Base-by-base conservation (phyloP, 2,888 invertebrate genomes). In the Stegana nigrithorax region DNA sequence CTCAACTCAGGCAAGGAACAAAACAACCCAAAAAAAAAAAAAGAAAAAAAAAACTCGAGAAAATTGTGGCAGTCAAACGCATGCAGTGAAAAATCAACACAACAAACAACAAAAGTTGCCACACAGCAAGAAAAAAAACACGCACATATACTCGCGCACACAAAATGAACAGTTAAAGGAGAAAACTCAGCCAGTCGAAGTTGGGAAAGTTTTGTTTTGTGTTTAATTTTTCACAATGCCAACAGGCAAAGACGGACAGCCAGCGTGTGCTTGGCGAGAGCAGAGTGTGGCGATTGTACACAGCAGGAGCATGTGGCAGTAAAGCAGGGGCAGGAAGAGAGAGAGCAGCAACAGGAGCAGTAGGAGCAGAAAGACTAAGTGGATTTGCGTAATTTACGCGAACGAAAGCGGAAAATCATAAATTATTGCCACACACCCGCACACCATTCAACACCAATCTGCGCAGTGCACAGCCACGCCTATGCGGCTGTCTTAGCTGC, bases 341-440 rank as follows among this genome's bases (percentile, higher is more conserved):
- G 23, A 23, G 32, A 0, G 45, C n/a, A n/a, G 50, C 26, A 50
- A 23, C n/a, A 25, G 12, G n/a, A 10, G 3, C 12, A 25, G 25
- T 12, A 2, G n/a, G 5, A 32, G 61, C 65, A 67, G 65, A 68
- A 75, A 75, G 70, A 78, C 75, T 76, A 77, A 76, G 76, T 75
- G 75, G 76, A 78, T 76, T 76, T 76, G 77, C 77, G 77, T 76
- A 77, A 76, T 78, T 76, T 76, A 78, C 77, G 70, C 77, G n/a
- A n/a, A n/a, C 67, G 66, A 68, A 63, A 59, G 73, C 75, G 63
- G 63, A 62, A 65, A 78, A 69, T 70, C 73, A 78, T 78, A 78
- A 76, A 78, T 77, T 78, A 78, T 75, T 65, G 44, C 56, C 39
- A 8, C 39, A 39, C 14, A 32, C 32, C n/a, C 32, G 32, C 2